Base-by-base conservation (phyloP, 2,797 vertebrate species). In the Chromis chromis region DNA sequence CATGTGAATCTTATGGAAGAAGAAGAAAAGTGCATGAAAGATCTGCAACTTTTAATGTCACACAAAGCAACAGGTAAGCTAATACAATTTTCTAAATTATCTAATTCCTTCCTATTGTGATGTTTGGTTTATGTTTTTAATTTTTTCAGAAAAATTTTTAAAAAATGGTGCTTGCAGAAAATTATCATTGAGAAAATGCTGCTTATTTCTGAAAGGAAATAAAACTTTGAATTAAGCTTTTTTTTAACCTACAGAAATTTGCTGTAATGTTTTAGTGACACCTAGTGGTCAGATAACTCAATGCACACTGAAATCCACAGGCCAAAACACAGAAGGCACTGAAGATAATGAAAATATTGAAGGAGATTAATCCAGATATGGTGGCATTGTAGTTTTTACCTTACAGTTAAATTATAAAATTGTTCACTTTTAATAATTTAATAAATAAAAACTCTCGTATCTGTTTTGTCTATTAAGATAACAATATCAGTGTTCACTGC, bases 11-110 rank as follows among this genome's bases (percentile, higher is more conserved):
- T 95, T 33, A 73, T 79, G 48, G 94, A 83, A 60, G 96, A 96
- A 17, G 91, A 88, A 70, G 93, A 96, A 59, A 92, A 87, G 12
- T 97, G 96, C 68, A 10, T 81, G 31, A 70, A 76, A 24, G 83
- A 93, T 40, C 84, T 80, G 7, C 87, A 94, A 1, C 86, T 87
- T 31, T 69, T 82, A 46, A 90, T 93, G 4, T 81, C 69, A 6
- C 74, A 60, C 44, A 92, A 90, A 53, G 88, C 82, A 0, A 62
- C 69, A 27, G 88, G 89, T 88, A 69, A 69, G 79, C 65, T 6
- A 6, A 11, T 24, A 4, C 4, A 8, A 3, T 36, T 62, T 62
- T 46, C 1, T 31, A 9, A 44, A 14, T 7, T 1, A 4, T 59
- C 1, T 2, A 59, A 55, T 65, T 61, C 8, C 17, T 2, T 7